Conservation (phyloP, 2,797 vertebrate species). For the Furcifer pardalis region DNA sequence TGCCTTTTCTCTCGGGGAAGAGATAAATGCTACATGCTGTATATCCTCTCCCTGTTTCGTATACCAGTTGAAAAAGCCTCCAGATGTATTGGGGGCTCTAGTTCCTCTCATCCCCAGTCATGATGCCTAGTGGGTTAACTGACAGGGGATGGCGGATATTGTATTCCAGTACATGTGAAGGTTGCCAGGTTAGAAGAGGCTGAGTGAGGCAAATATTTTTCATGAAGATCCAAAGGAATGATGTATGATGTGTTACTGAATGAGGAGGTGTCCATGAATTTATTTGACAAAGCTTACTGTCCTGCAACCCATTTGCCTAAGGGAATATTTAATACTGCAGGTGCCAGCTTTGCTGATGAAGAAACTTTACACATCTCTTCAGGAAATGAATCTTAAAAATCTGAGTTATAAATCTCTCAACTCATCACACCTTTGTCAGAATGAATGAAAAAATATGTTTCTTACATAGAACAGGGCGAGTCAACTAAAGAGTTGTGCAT, state of each 20-base stretch:
- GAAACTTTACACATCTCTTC: constrained; percentile 10
- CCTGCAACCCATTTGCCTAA: constrained; percentile 15
- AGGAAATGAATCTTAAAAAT: constrained; percentile 41
- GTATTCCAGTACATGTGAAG: neutral
- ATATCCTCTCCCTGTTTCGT: neutral
- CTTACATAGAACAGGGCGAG: constrained; percentile 6
- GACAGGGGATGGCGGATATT: no score
- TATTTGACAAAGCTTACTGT: constrained; percentile 30
- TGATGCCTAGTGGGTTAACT: no score
- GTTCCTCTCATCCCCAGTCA: neutral
- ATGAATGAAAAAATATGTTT: constrained; percentile 35
- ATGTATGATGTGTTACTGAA: constrained; percentile 20
- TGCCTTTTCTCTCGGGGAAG: constrained; percentile 10
- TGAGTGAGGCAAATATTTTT: neutral
- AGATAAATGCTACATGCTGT: neutral
- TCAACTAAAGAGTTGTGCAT: constrained; percentile 14
- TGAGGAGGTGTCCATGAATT: constrained; percentile 5
- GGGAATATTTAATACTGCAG: constrained; percentile 30
- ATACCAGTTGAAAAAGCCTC: neutral
- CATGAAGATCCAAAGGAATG: constrained; percentile 20
- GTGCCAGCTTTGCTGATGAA: constrained; percentile 23
- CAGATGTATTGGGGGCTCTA: neutral
- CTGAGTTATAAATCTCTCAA: constrained; percentile 38
- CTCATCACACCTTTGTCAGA: constrained; percentile 29
- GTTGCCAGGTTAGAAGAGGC: neutral